These are phyloP conservation scores for Myotis vivesi DNA, from an alignment of 2,797 vertebrate genomes.

Conservation along the genomic window DNA sequence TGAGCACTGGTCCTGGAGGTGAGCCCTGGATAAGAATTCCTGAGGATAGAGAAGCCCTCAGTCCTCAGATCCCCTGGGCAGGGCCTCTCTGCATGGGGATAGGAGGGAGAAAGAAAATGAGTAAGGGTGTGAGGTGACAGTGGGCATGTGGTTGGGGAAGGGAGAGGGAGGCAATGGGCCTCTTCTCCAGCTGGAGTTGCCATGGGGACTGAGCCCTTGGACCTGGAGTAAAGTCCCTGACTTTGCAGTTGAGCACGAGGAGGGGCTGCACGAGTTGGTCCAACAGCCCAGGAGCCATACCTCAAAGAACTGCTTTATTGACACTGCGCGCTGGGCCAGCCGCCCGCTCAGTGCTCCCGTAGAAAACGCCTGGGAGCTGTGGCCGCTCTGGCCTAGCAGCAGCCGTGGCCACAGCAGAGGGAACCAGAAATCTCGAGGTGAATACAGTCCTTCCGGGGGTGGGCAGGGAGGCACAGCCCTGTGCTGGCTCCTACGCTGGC, in stretches of 20 bases:
- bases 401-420: conserved; percentile 39
- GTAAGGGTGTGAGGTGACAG: not conserved
- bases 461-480: not conserved
- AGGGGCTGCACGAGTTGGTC: not conserved
- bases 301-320: conserved; percentile 86
- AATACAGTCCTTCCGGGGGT: conserved; percentile 30
- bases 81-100: not conserved
- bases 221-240: not conserved
- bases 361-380: conserved; percentile 78
- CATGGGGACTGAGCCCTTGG: not conserved
- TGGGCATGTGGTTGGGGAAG: not conserved
- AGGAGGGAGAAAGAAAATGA: not conserved
- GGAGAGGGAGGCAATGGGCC: no score
- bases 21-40: not conserved
- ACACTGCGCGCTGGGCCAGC: conserved; percentile 75
- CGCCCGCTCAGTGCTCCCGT: conserved; percentile 81
- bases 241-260: not conserved
- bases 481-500: not conserved
- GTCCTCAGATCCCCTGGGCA: not conserved
- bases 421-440: conserved; percentile 1
- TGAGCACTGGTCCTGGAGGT: not conserved
- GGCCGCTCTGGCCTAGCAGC: not conserved
- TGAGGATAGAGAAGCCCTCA: not conserved
- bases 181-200: not conserved
- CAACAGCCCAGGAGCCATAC: conserved; percentile 48